Evolutionary conservation across 2,113 vertebrate species (phyloP).

Genomic region (Recurvirostra avosetta): DNA sequence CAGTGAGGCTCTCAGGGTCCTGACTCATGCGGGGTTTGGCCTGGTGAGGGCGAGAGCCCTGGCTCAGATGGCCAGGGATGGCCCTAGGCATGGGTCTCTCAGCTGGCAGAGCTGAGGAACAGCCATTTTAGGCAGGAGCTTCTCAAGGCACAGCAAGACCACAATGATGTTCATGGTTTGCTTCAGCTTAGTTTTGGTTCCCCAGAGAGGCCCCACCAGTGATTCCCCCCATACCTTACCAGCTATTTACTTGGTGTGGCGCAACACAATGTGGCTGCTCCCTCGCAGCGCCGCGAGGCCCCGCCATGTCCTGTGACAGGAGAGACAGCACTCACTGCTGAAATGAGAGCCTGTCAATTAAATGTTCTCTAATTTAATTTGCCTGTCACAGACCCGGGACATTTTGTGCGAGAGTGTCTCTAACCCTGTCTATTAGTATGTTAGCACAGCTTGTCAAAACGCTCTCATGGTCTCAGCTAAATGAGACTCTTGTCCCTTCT

Average conservation of each 20-base stretch:
- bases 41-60: not conserved
- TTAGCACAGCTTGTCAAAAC: not conserved
- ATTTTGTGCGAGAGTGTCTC: not conserved
- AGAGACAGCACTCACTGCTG: not conserved
- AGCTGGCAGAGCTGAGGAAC: not conserved
- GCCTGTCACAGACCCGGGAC: not conserved
- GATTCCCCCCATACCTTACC: not conserved
- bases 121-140: not conserved
- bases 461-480: not conserved
- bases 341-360: not conserved
- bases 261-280: rapidly evolving
- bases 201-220: too few relatives aligned
- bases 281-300: rapidly evolving
- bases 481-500: not conserved
- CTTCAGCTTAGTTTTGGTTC: not conserved
- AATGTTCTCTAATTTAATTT: not conserved
- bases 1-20: not conserved
- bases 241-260: rapidly evolving
- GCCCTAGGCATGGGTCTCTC: too few relatives aligned
- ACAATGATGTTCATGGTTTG: not conserved
- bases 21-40: not conserved
- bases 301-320: not conserved
- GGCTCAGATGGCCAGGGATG: rapidly evolving
- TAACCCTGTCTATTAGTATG: not conserved
- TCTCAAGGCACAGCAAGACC: not conserved